These are phyloP conservation scores for Falco concolor DNA, from an alignment of 2,797 vertebrate genomes.

Conservation along the genomic window DNA sequence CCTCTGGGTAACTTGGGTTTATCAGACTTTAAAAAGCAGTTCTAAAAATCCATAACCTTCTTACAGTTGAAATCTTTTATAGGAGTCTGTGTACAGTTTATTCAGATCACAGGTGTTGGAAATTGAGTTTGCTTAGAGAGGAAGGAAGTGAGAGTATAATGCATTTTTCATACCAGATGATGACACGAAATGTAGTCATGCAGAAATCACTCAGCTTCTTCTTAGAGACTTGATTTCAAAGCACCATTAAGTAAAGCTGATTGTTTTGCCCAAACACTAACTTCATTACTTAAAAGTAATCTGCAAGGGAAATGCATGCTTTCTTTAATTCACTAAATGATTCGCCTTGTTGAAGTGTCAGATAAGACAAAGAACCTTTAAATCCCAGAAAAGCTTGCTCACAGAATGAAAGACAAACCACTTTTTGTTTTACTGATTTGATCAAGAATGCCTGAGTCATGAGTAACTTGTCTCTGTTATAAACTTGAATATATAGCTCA, in stretches of 20 bases:
- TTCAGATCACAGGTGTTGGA: constrained; percentile 23
- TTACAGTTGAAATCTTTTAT: neutral
- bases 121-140: constrained; percentile 2
- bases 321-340: constrained; percentile 49
- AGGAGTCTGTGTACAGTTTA: neutral
- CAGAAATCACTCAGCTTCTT: constrained; percentile 38
- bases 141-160: constrained; percentile 41
- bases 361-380: constrained; percentile 56
- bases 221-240: constrained; percentile 11
- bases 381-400: constrained; percentile 35
- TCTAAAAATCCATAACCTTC: constrained; percentile 23
- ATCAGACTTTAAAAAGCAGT: neutral
- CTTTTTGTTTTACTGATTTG: constrained; percentile 36
- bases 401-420: constrained; percentile 37
- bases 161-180: constrained; percentile 51
- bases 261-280: constrained; percentile 35
- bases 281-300: constrained; percentile 55
- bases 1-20: neutral
- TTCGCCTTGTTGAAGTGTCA: constrained; percentile 17
- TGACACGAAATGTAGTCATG: constrained; percentile 32
- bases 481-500: neutral
- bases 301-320: constrained; percentile 56
- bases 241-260: constrained; percentile 15
- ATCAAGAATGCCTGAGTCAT: constrained; percentile 30
- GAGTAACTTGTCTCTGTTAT: neutral